Conservation (phyloP, 2,888 invertebrate genomes). For the Trissolcus japonicus region DNA sequence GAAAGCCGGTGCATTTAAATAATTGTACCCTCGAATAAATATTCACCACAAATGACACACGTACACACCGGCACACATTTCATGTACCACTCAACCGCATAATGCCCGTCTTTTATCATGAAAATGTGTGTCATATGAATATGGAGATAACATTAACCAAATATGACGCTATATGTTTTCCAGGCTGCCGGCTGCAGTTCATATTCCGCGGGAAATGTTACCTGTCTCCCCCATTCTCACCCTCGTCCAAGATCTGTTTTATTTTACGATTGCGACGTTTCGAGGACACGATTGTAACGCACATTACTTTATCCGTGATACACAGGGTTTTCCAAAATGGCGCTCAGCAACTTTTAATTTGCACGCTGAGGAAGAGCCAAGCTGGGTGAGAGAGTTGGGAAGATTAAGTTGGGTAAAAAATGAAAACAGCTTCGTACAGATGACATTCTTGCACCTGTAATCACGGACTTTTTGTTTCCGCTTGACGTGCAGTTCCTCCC, state of each 20-base stretch:
- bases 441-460: constrained; percentile 22
- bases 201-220: constrained; percentile 47
- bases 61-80: constrained; percentile 20
- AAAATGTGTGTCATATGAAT: constrained; percentile 56
- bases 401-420: constrained; percentile 38
- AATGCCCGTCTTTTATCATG: constrained; percentile 52
- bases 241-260: constrained; percentile 20
- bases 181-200: constrained; percentile 36
- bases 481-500: neutral
- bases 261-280: constrained; percentile 42
- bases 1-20: constrained; percentile 20
- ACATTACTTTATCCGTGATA: constrained; percentile 14
- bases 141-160: constrained; percentile 59
- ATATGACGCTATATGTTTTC: constrained; percentile 54
- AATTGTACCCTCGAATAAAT: constrained; percentile 37
- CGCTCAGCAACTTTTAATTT: constrained; percentile 38
- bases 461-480: constrained; percentile 17
- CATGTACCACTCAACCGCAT: constrained; percentile 44
- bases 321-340: constrained; percentile 12
- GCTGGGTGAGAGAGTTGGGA: constrained; percentile 19
- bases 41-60: constrained; percentile 42
- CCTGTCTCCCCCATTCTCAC: constrained; percentile 15
- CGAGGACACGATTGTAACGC: constrained; percentile 21
- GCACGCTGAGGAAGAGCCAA: constrained; percentile 12
- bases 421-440: constrained; percentile 9